phyloP scores from a whole-genome alignment of 2,888 invertebrate genomes.

The Zonitis immaculata region DNA sequence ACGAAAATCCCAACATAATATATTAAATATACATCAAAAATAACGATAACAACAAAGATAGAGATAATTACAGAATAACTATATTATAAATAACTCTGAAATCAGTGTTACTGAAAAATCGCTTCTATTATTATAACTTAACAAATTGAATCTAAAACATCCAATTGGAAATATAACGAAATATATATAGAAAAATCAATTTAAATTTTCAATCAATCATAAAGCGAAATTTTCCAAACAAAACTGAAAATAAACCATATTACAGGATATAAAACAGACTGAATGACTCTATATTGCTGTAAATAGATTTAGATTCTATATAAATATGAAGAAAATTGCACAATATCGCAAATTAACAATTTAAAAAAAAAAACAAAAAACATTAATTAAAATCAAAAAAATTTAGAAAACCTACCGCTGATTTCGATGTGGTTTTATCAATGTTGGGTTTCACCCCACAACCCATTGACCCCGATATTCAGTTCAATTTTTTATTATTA shows the following conservation, averaged over 20 bases:
- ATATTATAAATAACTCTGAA: background rate
- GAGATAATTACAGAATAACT: background rate
- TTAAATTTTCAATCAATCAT: background rate
- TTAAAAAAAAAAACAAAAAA: too few relatives aligned
- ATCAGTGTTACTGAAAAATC: background rate
- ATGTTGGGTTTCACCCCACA: slow-evolving; percentile 27
- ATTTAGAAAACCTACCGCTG: slow-evolving; percentile 8
- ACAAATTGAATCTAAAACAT: background rate
- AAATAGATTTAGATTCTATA: slow-evolving; percentile 7
- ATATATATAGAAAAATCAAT: background rate
- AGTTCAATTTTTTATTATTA: background rate
- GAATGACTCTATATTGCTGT: background rate
- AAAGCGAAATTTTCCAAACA: slow-evolving; percentile 6
- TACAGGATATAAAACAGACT: background rate
- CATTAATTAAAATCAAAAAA: background rate
- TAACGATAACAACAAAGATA: background rate
- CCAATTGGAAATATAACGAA: background rate
- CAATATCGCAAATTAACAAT: too few relatives aligned
- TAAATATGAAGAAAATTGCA: background rate
- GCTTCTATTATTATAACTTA: too few relatives aligned
- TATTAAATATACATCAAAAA: too few relatives aligned
- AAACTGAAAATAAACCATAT: background rate
- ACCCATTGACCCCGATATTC: slow-evolving; percentile 20
- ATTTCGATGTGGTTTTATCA: slow-evolving; percentile 12
- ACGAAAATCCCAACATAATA: background rate